Evolutionary conservation across 2,797 vertebrate genomes (phyloP).

Genomic region (Poeciliopsis turneri): DNA sequence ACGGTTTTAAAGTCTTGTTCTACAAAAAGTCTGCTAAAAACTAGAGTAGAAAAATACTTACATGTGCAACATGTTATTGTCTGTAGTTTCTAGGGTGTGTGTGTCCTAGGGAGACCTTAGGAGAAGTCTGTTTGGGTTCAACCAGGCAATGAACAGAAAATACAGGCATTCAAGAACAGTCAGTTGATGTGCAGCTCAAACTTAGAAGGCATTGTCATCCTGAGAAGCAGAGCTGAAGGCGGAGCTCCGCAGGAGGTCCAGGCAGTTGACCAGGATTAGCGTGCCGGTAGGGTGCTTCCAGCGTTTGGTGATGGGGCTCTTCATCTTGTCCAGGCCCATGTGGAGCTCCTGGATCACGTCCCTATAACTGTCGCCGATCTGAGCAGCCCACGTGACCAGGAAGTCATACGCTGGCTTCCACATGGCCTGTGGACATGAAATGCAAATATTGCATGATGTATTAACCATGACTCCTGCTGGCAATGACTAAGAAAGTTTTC

Average conservation of each 20-base stretch:
- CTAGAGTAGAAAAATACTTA: constrained; percentile 72
- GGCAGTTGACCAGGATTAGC: constrained; percentile 92
- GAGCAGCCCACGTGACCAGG: constrained; percentile 93
- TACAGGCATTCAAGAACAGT: constrained; percentile 10
- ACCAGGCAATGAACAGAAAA: constrained; percentile 18
- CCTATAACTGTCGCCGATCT: constrained; percentile 95
- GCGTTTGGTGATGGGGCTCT: constrained; percentile 93
- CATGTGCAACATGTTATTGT: constrained; percentile 56
- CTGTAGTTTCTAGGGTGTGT: constrained; percentile 30
- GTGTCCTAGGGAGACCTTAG: constrained; percentile 4
- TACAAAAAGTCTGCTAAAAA: constrained; percentile 58
- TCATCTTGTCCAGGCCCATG: constrained; percentile 93
- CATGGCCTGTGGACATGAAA: constrained; percentile 85
- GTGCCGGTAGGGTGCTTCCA: constrained; percentile 98
- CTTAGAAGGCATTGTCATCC: constrained; percentile 89
- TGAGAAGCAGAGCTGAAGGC: constrained; percentile 88
- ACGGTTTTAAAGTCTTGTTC: constrained; percentile 52
- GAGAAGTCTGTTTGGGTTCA: neutral
- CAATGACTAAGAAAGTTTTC: neutral
- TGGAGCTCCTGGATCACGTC: constrained; percentile 98
- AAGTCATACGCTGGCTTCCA: constrained; percentile 98
- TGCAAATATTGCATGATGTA: neutral
- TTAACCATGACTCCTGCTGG: neutral
- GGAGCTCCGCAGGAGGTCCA: constrained; percentile 89
- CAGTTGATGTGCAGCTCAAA: neutral